Percentiles rank a stretch among this genome's conserved stretches.
These are phyloP conservation scores for Columbina picui DNA, from an alignment of 2,113 vertebrate genomes.

Conservation along the genomic window DNA sequence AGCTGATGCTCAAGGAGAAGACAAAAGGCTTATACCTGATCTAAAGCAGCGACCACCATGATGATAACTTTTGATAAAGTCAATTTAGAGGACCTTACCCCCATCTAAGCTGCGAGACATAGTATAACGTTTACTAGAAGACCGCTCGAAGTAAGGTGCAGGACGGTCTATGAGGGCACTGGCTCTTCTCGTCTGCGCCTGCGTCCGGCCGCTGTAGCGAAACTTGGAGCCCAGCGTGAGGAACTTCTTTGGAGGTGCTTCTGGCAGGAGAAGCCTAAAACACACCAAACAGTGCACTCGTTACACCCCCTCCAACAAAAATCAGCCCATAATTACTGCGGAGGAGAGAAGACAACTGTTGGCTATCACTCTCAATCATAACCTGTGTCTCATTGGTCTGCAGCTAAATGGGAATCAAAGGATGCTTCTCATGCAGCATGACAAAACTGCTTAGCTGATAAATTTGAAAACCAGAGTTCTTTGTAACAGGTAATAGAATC, in stretches of 20 bases:
- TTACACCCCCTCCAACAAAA: neutral
- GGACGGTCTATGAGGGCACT: slow-evolving; percentile 92
- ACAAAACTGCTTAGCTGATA: neutral
- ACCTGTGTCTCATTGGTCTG: neutral
- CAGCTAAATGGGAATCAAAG: neutral
- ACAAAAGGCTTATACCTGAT: neutral
- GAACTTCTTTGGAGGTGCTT: slow-evolving; percentile 96
- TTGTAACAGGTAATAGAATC: neutral
- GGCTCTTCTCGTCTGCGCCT: slow-evolving; percentile 92
- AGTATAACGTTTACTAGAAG: slow-evolving; percentile 93
- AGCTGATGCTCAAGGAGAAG: neutral
- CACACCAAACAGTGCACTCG: neutral
- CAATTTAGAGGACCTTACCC: slow-evolving; percentile 75
- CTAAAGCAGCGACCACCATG: neutral
- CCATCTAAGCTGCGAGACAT: slow-evolving; percentile 95
- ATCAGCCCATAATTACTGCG: neutral
- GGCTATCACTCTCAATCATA: neutral
- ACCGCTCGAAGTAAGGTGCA: slow-evolving; percentile 91
- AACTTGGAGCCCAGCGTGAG: slow-evolving; percentile 96
- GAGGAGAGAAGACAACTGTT: neutral
- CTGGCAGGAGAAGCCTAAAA: slow-evolving; percentile 90
- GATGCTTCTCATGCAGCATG: neutral
- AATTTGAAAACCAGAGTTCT: neutral
- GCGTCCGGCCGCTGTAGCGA: slow-evolving; percentile 94
- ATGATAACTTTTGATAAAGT: neutral